Evolutionary conservation across 37 sponge, comb jelly and placozoan species (phyloP).

Genomic region (Eunapius fragilis): DNA sequence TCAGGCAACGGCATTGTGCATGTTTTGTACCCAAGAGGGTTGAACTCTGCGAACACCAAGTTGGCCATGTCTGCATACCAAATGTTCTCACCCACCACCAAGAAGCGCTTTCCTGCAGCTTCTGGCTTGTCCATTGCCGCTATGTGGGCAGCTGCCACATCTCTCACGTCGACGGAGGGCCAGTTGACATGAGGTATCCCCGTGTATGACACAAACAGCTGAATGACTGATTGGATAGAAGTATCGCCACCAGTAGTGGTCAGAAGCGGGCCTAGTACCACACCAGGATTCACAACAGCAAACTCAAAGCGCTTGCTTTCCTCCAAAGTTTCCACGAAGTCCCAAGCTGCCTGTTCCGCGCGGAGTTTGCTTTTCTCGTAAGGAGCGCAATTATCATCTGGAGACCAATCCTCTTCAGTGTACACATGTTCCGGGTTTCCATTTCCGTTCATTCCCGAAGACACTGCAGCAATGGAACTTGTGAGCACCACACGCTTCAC

Average conservation of each 20-base stretch:
- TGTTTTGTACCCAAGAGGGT: constrained; percentile 76
- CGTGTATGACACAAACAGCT: constrained; percentile 45
- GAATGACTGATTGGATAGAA: constrained; percentile 12
- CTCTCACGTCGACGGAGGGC: constrained; percentile 81
- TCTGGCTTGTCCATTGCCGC: constrained; percentile 78
- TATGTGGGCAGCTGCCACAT: constrained; percentile 87
- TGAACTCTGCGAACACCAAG: constrained; percentile 62
- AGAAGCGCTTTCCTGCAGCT: constrained; percentile 71
- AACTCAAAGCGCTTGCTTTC: constrained; percentile 84
- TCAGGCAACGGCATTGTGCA: constrained; percentile 47
- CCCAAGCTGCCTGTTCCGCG: constrained; percentile 92
- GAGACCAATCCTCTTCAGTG: constrained; percentile 87
- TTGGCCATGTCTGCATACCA: constrained; percentile 58
- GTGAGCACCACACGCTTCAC: constrained; percentile 90
- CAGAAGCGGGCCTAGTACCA: constrained; percentile 81
- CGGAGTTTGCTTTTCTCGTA: constrained; percentile 85
- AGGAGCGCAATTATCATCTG: constrained; percentile 15
- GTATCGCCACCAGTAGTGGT: constrained; percentile 32
- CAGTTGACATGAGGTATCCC: constrained; percentile 59
- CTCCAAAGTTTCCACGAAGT: constrained; percentile 55
- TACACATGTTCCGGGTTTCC: constrained; percentile 47
- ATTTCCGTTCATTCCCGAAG: constrained; percentile 51
- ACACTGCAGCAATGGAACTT: constrained; percentile 85
- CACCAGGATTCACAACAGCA: constrained; percentile 74
- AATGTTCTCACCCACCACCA: constrained; percentile 18